Evolutionary conservation across 2,888 invertebrate genomes (phyloP), one percentile per base, ranked within the genome.

Genomic region (Rotaria macrura): DNA sequence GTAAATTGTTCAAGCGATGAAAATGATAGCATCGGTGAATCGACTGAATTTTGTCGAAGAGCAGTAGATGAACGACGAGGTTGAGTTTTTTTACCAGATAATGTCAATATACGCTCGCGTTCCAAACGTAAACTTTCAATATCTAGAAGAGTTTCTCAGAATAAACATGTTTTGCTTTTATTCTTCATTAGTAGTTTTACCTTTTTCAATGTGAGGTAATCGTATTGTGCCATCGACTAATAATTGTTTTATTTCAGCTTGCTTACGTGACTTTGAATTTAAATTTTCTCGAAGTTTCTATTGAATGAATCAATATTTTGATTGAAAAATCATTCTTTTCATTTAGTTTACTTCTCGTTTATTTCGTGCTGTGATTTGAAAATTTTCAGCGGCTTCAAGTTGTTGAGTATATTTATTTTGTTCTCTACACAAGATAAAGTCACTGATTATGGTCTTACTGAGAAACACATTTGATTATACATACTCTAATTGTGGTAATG

Each of bases 401-500:
- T 20, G 79, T 43, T 25, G 43, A 43, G 2, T 9, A 25, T 43
- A 79, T 79, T 79, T 43, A n/a, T 40, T 43, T 43, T 79, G 43
- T 79, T 79, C n/a, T 79, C 79, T 79, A 79, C 10, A 17, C 17
- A 34, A 2, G 9, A 54, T 54, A n/a, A n/a, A n/a, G n/a, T n/a
- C n/a, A n/a, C n/a, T n/a, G n/a, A n/a, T 25, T 49, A 14, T 49
- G 17, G 25, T 29, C 17, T 34, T 9, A 29, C 10, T 23, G 2
- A 43, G 10, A 43, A 23, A 43, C 2, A 43, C 20, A 9, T 79
- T 79, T 12, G 3, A 47, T 29, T 29, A 29, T 34, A 65, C 29
- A 20, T 79, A 79, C 79, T 79, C 25, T 14, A 79, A 79, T 25
- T 43, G 79, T 25, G 79, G 79, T 79, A 79, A n/a, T n/a, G n/a